Evolutionary conservation across 2,888 invertebrate species (phyloP), one percentile per base, ranked within the genome.

Genomic region (Dicyrtoma fusca): DNA sequence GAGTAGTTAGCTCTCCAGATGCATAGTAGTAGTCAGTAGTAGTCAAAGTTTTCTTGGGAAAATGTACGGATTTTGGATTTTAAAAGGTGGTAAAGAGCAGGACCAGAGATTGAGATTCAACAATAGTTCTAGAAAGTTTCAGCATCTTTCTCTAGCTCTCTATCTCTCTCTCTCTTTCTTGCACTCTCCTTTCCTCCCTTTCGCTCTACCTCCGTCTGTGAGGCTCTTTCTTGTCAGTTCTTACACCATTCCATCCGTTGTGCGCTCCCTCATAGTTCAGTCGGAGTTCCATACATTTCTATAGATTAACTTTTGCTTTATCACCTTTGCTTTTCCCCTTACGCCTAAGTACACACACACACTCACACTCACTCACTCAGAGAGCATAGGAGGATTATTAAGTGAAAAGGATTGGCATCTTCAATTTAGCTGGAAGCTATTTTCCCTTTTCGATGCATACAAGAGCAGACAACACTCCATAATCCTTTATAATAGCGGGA

Each of bases 1-100:
- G n/a, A n/a, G n/a, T n/a, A n/a, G n/a, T n/a, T n/a, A n/a, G n/a
- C n/a, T n/a, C n/a, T n/a, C n/a, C n/a, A n/a, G n/a, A n/a, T n/a
- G n/a, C n/a, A n/a, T n/a, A n/a, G n/a, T n/a, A n/a, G 8, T 34
- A 34, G 8, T 34, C 4, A 5, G 34, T 3, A 34, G 34, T 34
- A 34, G 34, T 34, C 3, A 34, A 14, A 49, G 49, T 49, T 49
- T 49, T 49, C 17, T 49, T 14, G 49, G 17, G 49, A 17, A 49
- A 49, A 17, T 17, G 21, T 53, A 53, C 17, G 53, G 53, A 53
- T 34, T 34, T 34, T 34, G 34, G 34, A 34, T 42, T 51, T 66
- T 34, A 66, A 55, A 66, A 66, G 66, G 66, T 66, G 53, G 51
- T 53, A 66, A 66, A 66, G 66, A 66, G 66, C 19, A 63, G 34